Evolutionary conservation across 1,140 invertebrate genomes (phyloP), one percentile per base, ranked within the genome.

Genomic region (Drosophila kohkoa): DNA sequence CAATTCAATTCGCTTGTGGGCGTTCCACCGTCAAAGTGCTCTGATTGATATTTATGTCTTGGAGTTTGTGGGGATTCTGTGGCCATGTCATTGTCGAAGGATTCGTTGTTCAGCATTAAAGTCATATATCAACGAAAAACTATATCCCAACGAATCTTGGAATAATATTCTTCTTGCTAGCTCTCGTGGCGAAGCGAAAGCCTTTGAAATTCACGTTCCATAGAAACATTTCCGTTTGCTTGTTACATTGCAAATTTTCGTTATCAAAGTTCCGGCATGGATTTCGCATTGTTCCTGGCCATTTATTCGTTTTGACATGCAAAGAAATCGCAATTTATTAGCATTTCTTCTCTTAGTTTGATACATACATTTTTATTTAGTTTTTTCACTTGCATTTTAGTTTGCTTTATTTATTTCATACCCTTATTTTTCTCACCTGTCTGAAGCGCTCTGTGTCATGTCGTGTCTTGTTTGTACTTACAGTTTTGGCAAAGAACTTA

Each of bases 1-100:
- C 60, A 75, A 82, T 64, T 82, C 60, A 75, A 82, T 64, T 82
- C 72, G 59, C 75, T 45, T 60, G 75, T 76, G 67, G 75, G 75
- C 75, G 78, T 75, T 65, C 32, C 35, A 46, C 11, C 41, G 45
- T 35, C 62, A 68, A 60, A 80, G 70, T 64, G 58, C 59, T 60
- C 62, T 85, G 78, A 85, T 86, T 85, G 78, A 86, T 86, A 86
- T 81, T 86, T 81, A 86, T 74, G 82, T 81, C 81, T 70, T 43
- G 69, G 69, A 85, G 73, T 74, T 77, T 76, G 28, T 48, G 38
- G 16, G 63, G 63, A 80, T 70, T 65, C 58, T 64, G 73, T 28
- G 48, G 48, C 54, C 30, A 41, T 32, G 20, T 49, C 48, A 25
- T 25, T 49, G 46, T 49, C 20, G 20, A 49, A 49, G 15, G n/a